Conservation (phyloP, 2,797 vertebrate genomes). For the Typhlichthys eigenmanni region DNA sequence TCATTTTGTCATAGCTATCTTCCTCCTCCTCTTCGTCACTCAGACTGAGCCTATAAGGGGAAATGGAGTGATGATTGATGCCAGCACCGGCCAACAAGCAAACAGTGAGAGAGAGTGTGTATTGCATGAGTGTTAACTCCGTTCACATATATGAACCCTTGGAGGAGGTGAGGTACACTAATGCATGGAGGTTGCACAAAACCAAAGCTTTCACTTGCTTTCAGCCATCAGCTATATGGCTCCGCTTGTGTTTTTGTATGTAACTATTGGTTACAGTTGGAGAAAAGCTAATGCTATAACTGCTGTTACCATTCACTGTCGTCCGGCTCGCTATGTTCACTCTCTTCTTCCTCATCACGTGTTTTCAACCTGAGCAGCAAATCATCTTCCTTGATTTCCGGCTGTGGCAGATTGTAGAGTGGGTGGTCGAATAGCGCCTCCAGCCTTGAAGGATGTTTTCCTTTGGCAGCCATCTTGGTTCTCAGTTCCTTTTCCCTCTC, state of each 20-base stretch:
- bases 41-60: slow-evolving; percentile 63
- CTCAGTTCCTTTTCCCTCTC: slow-evolving; percentile 23
- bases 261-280: too few relatives aligned
- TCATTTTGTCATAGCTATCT: slow-evolving; percentile 62
- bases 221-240: too few relatives aligned
- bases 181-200: too few relatives aligned
- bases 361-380: slow-evolving; percentile 78
- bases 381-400: slow-evolving; percentile 72
- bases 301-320: slow-evolving; percentile 61
- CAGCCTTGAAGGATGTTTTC: slow-evolving; percentile 64
- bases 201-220: too few relatives aligned
- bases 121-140: too few relatives aligned
- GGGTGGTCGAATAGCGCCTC: slow-evolving; percentile 78
- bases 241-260: too few relatives aligned
- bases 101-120: not conserved
- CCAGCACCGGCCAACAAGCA: not conserved
- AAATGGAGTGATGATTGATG: not conserved
- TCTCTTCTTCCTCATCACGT: slow-evolving; percentile 36
- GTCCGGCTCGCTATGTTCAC: not conserved
- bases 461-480: slow-evolving; percentile 12
- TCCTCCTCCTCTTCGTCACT: slow-evolving; percentile 55
- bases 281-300: too few relatives aligned
- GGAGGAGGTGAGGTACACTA: too few relatives aligned
- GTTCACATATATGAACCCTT: too few relatives aligned
- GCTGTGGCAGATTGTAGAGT: slow-evolving; percentile 76